A percentile compares a stretch with the other conserved stretches of the same genome.
phyloP scores from a whole-genome alignment of 1,140 invertebrate genomes.

The Epicauta chinensis region DNA sequence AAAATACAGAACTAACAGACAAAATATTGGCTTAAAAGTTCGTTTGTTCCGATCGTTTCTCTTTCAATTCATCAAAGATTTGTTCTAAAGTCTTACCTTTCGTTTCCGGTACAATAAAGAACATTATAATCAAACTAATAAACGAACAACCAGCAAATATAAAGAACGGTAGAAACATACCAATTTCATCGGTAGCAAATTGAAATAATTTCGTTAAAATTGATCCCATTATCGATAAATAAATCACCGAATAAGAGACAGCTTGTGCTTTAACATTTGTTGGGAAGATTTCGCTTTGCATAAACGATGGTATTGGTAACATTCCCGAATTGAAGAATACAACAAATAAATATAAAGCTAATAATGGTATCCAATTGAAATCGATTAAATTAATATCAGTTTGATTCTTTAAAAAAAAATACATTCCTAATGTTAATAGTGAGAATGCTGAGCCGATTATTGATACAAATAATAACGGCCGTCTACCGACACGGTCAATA shows the following conservation, averaged over 20 bases:
- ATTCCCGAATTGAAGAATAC: slow-evolving; percentile 63
- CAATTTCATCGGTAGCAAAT: background rate
- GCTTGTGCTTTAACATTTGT: slow-evolving; percentile 11
- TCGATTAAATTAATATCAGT: slow-evolving; percentile 24
- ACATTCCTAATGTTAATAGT: slow-evolving; percentile 53
- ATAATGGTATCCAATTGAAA: slow-evolving; percentile 49
- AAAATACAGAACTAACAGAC: too few species aligned
- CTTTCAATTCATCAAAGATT: background rate
- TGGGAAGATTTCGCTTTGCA: slow-evolving; percentile 33
- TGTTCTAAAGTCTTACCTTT: slow-evolving; percentile 11
- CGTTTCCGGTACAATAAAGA: slow-evolving; percentile 11
- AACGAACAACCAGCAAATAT: slow-evolving; percentile 1
- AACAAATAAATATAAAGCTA: slow-evolving; percentile 62
- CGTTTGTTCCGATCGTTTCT: background rate
- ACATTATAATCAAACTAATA: slow-evolving; percentile 4
- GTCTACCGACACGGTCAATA: slow-evolving; percentile 67
- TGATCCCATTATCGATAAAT: slow-evolving; percentile 1
- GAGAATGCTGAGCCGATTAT: slow-evolving; percentile 49
- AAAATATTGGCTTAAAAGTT: too few species aligned
- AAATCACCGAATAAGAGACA: slow-evolving; percentile 2
- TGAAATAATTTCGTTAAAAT: slow-evolving; percentile 4
- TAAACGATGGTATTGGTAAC: slow-evolving; percentile 62
- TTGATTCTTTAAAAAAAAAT: slow-evolving; percentile 51
- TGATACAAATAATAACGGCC: slow-evolving; percentile 59
- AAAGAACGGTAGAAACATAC: slow-evolving; percentile 10